These are phyloP conservation scores for Stigmatopora argus DNA, from an alignment of 2,113 vertebrate genomes.

Conservation along the genomic window DNA sequence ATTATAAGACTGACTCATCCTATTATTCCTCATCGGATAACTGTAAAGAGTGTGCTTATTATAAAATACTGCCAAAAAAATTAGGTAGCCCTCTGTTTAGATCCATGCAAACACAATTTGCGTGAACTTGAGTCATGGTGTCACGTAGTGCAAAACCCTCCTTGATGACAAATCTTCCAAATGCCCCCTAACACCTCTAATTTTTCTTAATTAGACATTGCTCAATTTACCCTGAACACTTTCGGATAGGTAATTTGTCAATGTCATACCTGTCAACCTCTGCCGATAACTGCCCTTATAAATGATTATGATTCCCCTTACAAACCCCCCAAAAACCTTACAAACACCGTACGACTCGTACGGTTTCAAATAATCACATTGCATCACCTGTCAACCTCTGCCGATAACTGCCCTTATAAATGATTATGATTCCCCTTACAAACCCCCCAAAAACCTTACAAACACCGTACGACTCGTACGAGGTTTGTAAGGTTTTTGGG, in stretches of 20 bases:
- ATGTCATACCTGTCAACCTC: too few species aligned
- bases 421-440: too few species aligned
- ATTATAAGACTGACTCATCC: slow-evolving; percentile 6
- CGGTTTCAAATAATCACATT: too few species aligned
- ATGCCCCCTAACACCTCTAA: not conserved
- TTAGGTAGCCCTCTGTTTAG: slow-evolving; percentile 65
- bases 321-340: too few species aligned
- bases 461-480: too few species aligned
- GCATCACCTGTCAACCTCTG: too few species aligned
- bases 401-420: too few species aligned
- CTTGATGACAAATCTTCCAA: slow-evolving; percentile 58
- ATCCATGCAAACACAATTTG: slow-evolving; percentile 72
- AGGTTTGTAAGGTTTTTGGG: too few species aligned
- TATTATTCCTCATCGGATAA: slow-evolving; percentile 19
- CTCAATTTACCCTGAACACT: slow-evolving; percentile 15
- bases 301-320: too few species aligned
- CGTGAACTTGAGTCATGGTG: slow-evolving; percentile 71
- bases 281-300: too few species aligned
- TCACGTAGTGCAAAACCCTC: slow-evolving; percentile 88
- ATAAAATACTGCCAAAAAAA: slow-evolving; percentile 65
- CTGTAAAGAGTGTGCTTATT: slow-evolving; percentile 14
- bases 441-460: too few species aligned
- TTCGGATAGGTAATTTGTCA: slow-evolving; percentile 2
- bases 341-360: too few species aligned
- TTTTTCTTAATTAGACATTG: slow-evolving; percentile 21